These are phyloP conservation scores for Morelia viridis DNA, from an alignment of 2,797 vertebrate species.

Conservation along the genomic window DNA sequence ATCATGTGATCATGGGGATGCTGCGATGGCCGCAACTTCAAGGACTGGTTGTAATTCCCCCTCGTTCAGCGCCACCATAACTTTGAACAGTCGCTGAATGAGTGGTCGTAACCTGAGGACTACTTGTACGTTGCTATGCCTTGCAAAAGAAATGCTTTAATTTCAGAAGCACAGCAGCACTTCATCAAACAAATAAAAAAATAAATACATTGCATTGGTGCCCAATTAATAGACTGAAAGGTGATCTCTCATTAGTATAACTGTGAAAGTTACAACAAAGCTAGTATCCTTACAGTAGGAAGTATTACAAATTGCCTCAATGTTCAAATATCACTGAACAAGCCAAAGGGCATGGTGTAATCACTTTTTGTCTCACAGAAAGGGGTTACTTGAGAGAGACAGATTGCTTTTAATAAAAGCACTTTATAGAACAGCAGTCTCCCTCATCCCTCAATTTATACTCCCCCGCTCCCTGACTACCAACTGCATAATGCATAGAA, in stretches of 20 bases:
- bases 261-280: conserved; percentile 21
- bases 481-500: conserved; percentile 58
- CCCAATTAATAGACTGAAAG: conserved; percentile 33
- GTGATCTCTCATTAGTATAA: conserved; percentile 30
- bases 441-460: not conserved
- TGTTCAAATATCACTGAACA: conserved; percentile 39
- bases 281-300: conserved; percentile 33
- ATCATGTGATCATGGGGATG: not conserved
- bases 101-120: not conserved
- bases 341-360: not conserved
- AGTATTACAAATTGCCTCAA: conserved; percentile 27
- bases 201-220: conserved; percentile 59
- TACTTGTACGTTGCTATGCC: not conserved
- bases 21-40: not conserved
- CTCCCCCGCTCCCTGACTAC: not conserved
- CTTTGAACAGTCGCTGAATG: not conserved
- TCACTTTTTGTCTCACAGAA: conserved; percentile 41
- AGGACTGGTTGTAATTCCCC: not conserved
- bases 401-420: conserved; percentile 32
- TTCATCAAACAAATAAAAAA: conserved; percentile 28
- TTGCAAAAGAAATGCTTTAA: conserved; percentile 22
- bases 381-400: conserved; percentile 40
- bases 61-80: not conserved
- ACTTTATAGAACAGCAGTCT: conserved; percentile 32
- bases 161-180: conserved; percentile 37